Percentiles rank a stretch among this genome's conserved stretches.
Conservation (phyloP, 2,888 invertebrate species). For the Meandrusa payeni region DNA sequence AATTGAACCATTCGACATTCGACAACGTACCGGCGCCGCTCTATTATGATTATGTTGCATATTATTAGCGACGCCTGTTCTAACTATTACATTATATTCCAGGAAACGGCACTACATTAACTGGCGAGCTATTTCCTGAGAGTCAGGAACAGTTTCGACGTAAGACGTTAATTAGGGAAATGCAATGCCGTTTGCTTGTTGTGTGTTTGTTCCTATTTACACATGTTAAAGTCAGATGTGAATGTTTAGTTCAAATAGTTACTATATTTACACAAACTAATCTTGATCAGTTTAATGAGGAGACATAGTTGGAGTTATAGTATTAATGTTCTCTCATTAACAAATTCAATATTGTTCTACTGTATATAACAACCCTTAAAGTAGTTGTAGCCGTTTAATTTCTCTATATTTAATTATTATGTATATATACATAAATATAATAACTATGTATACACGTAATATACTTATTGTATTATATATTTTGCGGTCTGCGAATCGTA, state of each 20-base stretch:
- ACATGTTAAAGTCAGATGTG: not conserved
- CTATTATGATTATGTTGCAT: constrained; percentile 12
- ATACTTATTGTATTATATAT: too few relatives aligned
- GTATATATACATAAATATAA: not conserved
- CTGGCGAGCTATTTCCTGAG: constrained; percentile 15
- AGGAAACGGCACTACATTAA: constrained; percentile 22
- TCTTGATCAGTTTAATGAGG: too few relatives aligned
- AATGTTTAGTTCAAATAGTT: constrained; percentile 6
- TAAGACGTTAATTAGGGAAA: constrained; percentile 22
- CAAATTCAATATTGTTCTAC: too few relatives aligned
- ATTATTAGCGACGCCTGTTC: constrained; percentile 1
- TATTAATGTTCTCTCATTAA: too few relatives aligned
- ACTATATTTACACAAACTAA: not conserved
- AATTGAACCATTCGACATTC: not conserved
- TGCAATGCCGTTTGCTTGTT: not conserved
- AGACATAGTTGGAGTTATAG: too few relatives aligned
- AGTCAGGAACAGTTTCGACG: constrained; percentile 14
- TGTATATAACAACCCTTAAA: too few relatives aligned
- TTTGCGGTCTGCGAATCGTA: too few relatives aligned
- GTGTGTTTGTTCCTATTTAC: constrained; percentile 11
- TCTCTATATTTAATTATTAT: too few relatives aligned
- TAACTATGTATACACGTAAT: not conserved
- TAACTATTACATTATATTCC: constrained; percentile 19
- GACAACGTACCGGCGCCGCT: not conserved
- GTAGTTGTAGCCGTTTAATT: too few relatives aligned